Conservation (phyloP, 2,113 vertebrate species). For the Hydropotes inermis region DNA sequence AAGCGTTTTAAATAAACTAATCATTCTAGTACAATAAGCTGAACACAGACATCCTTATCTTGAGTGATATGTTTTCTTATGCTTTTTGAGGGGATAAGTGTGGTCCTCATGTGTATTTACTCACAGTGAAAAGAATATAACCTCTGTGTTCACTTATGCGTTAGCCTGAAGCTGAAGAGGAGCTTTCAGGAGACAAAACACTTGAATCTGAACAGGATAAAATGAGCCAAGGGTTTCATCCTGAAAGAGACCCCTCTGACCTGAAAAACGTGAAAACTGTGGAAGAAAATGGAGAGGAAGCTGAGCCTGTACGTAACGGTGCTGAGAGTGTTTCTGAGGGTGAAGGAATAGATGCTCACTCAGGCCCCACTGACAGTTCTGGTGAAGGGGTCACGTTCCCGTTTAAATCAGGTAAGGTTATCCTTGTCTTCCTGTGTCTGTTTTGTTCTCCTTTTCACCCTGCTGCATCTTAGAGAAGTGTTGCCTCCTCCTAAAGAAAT, state of each 20-base stretch:
- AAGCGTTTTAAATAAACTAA: not conserved
- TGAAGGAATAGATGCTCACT: conserved; percentile 83
- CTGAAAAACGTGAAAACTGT: conserved; percentile 68
- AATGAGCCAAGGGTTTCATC: conserved; percentile 77
- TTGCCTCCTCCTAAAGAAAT: not conserved
- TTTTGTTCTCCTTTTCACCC: not conserved
- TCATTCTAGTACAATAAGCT: not conserved
- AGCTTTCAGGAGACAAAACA: conserved; percentile 81
- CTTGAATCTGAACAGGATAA: conserved; percentile 83
- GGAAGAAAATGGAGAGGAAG: conserved; percentile 93
- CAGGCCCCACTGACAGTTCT: conserved; percentile 83
- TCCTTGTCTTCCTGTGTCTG: not conserved
- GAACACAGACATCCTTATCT: not conserved
- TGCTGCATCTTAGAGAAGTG: not conserved
- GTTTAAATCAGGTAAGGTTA: conserved; percentile 86
- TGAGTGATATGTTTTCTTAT: not conserved
- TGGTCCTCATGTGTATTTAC: not conserved
- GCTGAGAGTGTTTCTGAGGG: conserved; percentile 88
- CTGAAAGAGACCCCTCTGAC: conserved; percentile 77
- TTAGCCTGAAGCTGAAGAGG: conserved; percentile 85
- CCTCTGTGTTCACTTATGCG: conserved; percentile 45
- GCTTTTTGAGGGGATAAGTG: not conserved
- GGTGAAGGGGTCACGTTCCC: conserved; percentile 77
- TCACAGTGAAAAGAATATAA: not conserved
- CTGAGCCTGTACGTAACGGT: conserved; percentile 89